A percentile compares a stretch with the other conserved stretches of the same genome.
Evolutionary conservation across 2,113 vertebrate genomes (phyloP).

Genomic region (Arothron firmamentum): DNA sequence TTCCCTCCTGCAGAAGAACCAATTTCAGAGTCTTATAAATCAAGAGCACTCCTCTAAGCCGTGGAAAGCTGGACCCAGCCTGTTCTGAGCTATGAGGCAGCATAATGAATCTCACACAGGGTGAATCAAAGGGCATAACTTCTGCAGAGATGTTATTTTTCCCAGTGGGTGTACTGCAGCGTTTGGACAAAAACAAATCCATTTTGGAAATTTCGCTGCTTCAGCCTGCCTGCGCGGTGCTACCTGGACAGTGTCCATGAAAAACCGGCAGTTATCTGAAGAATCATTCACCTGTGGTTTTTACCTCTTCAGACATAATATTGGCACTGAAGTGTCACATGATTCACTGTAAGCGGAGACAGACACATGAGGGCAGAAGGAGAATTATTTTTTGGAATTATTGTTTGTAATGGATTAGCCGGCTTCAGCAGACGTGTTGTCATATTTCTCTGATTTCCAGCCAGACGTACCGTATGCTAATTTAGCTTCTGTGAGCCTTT

Average conservation of each 20-base stretch:
- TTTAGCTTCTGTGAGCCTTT: not conserved
- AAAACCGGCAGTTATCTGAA: conserved; percentile 57
- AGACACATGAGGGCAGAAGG: conserved; percentile 27
- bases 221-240: conserved; percentile 27
- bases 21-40: conserved; percentile 39
- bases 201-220: conserved; percentile 48
- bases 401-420: conserved; percentile 9
- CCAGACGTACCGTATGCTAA: not conserved
- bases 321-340: conserved; percentile 10
- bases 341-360: not conserved
- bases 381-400: conserved; percentile 5
- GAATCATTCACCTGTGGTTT: conserved; percentile 52
- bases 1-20: not conserved
- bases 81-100: conserved; percentile 23
- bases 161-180: conserved; percentile 44
- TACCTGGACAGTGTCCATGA: conserved; percentile 54
- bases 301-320: conserved; percentile 46
- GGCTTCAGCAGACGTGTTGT: not conserved
- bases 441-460: not conserved
- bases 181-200: conserved; percentile 57
- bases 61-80: conserved; percentile 37
- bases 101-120: conserved; percentile 56
- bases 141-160: conserved; percentile 55
- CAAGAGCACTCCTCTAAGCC: conserved; percentile 20
- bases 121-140: conserved; percentile 61